Percentiles rank a stretch among this genome's conserved stretches.
phyloP scores from a whole-genome alignment of 2,888 invertebrate genomes.

The Rhagonycha fulva region DNA sequence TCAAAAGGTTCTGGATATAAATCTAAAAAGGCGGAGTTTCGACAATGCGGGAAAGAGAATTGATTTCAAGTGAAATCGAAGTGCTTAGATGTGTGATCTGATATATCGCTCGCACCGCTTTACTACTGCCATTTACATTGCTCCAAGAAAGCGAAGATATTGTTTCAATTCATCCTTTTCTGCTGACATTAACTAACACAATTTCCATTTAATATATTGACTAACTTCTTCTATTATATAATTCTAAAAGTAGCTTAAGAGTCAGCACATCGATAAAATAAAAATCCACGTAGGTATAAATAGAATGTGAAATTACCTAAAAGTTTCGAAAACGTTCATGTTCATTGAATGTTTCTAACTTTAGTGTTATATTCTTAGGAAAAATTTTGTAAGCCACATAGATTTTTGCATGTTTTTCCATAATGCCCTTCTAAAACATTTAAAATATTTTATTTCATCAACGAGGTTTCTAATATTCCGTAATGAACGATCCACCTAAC shows the following conservation, averaged over 20 bases:
- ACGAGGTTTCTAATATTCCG: background rate
- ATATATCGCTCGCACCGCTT: constrained; percentile 43
- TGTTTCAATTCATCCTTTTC: constrained; percentile 29
- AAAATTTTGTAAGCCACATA: background rate
- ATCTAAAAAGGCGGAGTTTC: constrained; percentile 45
- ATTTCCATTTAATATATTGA: background rate
- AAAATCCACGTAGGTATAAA: background rate
- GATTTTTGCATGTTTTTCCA: background rate
- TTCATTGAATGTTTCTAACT: background rate
- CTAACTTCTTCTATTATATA: background rate
- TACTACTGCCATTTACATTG: constrained; percentile 32
- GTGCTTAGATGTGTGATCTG: constrained; percentile 49
- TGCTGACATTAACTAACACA: background rate
- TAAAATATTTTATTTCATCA: background rate
- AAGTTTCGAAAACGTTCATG: background rate
- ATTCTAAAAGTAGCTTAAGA: background rate
- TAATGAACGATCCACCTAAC: background rate
- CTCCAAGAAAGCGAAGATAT: constrained; percentile 30
- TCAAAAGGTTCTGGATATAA: constrained; percentile 47
- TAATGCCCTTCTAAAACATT: background rate
- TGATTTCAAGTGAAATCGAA: constrained; percentile 50
- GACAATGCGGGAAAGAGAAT: constrained; percentile 47
- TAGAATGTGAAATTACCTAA: background rate
- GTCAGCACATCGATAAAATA: background rate
- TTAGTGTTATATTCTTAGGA: background rate